Evolutionary conservation across 2,113 vertebrate species (phyloP).

Genomic region (Pagrus major): DNA sequence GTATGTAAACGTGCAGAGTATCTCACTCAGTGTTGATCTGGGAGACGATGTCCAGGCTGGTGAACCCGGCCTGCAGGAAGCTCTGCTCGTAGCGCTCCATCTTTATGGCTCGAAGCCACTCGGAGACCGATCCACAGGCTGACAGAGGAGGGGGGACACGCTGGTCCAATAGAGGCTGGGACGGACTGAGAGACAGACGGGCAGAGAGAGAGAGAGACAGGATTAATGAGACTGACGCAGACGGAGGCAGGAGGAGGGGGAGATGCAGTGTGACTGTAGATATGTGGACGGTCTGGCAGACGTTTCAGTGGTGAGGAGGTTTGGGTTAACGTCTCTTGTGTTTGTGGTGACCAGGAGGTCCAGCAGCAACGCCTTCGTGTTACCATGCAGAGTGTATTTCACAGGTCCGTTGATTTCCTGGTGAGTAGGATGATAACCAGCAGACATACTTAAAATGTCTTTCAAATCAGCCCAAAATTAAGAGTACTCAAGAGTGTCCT

Average conservation of each 20-base stretch:
- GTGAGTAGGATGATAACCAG: too few relatives aligned
- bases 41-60: constrained; percentile 71
- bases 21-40: constrained; percentile 80
- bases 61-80: constrained; percentile 81
- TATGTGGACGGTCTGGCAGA: too few relatives aligned
- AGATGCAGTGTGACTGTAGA: not conserved
- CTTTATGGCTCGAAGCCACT: constrained; percentile 82
- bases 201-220: not conserved
- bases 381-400: too few relatives aligned
- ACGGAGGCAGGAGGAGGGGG: not conserved
- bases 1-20: too few relatives aligned
- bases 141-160: constrained; percentile 69
- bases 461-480: too few relatives aligned
- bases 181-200: constrained; percentile 36
- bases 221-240: not conserved
- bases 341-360: too few relatives aligned
- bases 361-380: too few relatives aligned
- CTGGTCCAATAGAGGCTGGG: constrained; percentile 76
- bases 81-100: constrained; percentile 83
- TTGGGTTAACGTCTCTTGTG: too few relatives aligned
- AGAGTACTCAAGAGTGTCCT: too few relatives aligned
- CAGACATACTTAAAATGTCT: too few relatives aligned
- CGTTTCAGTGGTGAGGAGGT: too few relatives aligned
- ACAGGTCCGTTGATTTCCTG: too few relatives aligned
- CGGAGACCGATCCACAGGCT: constrained; percentile 71